A percentile compares a stretch with the other conserved stretches of the same genome.
Evolutionary conservation across 2,797 vertebrate species (phyloP).

Genomic region (Podargus strigoides): DNA sequence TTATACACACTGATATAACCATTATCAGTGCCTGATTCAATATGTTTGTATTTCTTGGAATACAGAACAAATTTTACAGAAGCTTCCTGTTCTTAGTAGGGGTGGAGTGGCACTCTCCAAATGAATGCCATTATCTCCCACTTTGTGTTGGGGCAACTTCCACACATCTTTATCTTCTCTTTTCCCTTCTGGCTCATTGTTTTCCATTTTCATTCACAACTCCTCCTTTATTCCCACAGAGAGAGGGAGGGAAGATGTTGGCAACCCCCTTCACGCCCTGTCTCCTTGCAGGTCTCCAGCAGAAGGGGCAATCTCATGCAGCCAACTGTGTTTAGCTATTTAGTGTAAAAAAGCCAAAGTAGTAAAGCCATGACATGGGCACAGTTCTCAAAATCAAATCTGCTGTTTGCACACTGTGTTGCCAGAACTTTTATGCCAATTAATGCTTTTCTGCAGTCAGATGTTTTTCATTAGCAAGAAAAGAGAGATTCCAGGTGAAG

Average conservation of each 20-base stretch:
- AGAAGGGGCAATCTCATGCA: neutral
- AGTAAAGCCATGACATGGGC: neutral
- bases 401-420: neutral
- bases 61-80: neutral
- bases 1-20: neutral
- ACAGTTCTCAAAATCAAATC: neutral
- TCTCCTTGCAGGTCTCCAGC: neutral
- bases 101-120: neutral
- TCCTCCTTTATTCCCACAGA: neutral
- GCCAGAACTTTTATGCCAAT: conserved; percentile 42
- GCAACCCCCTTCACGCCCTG: neutral
- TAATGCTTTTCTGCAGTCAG: conserved; percentile 60
- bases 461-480: conserved; percentile 67
- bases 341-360: neutral
- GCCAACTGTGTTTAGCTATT: neutral
- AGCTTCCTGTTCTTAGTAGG: neutral
- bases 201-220: neutral
- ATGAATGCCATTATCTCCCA: neutral
- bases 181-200: neutral
- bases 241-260: neutral
- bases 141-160: neutral
- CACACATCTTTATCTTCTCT: neutral
- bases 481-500: conserved; percentile 70
- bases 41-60: neutral
- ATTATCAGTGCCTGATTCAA: neutral